A percentile compares a stretch with the other conserved stretches of the same genome.
These are phyloP conservation scores for Ctenomys sociabilis DNA, from an alignment of 2,113 vertebrate species.

Conservation along the genomic window DNA sequence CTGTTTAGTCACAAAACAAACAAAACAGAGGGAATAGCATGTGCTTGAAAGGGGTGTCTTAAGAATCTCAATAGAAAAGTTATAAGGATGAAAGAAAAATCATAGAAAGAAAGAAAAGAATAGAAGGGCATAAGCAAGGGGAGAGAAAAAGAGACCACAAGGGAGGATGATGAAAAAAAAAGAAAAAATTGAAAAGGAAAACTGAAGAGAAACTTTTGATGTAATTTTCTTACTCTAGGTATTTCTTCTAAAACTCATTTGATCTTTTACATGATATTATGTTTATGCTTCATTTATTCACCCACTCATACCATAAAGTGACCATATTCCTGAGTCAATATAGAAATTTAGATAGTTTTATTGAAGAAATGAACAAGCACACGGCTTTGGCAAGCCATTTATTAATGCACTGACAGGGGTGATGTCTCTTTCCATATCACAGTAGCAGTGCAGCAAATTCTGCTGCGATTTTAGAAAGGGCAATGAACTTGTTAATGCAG, in stretches of 20 bases:
- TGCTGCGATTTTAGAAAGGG: background rate
- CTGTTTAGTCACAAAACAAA: background rate
- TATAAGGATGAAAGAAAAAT: background rate
- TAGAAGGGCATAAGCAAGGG: background rate
- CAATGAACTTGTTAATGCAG: background rate
- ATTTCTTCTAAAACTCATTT: background rate
- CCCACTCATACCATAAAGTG: background rate
- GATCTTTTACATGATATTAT: background rate
- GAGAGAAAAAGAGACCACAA: background rate
- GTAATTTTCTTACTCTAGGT: background rate
- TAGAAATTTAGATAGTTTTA: background rate
- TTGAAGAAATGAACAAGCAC: background rate
- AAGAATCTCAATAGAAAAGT: background rate
- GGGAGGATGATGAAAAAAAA: background rate
- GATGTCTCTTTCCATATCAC: background rate
- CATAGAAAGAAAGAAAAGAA: background rate
- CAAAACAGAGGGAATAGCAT: background rate
- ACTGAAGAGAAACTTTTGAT: background rate
- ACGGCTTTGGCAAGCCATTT: background rate
- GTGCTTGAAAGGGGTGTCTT: background rate
- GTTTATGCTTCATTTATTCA: background rate
- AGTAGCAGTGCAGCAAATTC: background rate
- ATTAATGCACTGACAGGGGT: background rate
- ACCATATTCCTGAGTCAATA: background rate
- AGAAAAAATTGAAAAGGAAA: background rate